Conservation (phyloP, 2,888 invertebrate genomes). For the Thecophora atra region DNA sequence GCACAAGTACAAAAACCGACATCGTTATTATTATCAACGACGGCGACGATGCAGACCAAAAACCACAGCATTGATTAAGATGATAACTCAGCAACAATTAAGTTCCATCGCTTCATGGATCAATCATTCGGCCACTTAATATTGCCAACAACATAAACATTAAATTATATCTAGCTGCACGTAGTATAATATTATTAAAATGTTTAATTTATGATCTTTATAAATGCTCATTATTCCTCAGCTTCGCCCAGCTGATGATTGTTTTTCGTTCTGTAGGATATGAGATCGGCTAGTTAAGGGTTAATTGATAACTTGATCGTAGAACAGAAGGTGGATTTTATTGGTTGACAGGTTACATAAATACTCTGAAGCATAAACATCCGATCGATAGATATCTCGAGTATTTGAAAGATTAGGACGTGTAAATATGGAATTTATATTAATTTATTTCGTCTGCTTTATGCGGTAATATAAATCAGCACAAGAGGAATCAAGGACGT, state of each 20-base stretch:
- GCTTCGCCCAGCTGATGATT: not conserved
- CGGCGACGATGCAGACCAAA: not conserved
- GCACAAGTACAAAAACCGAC: not conserved
- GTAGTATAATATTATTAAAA: not conserved
- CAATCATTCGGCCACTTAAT: conserved; percentile 3
- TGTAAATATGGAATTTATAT: not conserved
- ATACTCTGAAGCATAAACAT: too few relatives aligned
- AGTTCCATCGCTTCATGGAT: conserved; percentile 8
- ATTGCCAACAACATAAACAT: not conserved
- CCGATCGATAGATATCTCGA: too few relatives aligned
- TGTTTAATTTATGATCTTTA: conserved; percentile 11
- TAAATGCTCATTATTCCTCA: conserved; percentile 13
- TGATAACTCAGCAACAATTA: conserved; percentile 8
- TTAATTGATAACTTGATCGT: too few relatives aligned
- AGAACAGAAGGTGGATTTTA: too few relatives aligned
- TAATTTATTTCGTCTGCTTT: not conserved
- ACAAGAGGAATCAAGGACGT: conserved; percentile 15
- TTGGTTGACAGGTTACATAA: too few relatives aligned
- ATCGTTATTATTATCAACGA: not conserved
- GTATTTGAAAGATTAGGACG: too few relatives aligned
- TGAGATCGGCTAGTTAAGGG: not conserved
- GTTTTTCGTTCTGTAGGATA: not conserved
- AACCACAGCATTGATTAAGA: not conserved
- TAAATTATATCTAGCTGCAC: not conserved
- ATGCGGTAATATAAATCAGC: conserved; percentile 7